Conservation (phyloP, 2,888 invertebrate genomes). For the Coelopa pilipes region DNA sequence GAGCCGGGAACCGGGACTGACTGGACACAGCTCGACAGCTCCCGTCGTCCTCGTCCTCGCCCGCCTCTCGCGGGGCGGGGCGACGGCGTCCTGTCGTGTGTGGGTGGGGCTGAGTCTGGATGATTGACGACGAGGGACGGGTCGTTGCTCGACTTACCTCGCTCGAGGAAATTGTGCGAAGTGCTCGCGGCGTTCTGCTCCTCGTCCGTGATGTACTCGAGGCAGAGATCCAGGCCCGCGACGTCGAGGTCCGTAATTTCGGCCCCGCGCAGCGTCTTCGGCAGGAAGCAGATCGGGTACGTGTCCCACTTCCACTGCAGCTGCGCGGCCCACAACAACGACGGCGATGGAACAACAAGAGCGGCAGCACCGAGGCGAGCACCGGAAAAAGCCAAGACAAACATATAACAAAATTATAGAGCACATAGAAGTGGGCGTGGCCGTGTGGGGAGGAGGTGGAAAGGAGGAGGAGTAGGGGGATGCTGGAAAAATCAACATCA, state of each 20-base stretch:
- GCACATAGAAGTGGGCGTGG: not conserved
- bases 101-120: too few species aligned
- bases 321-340: conserved; percentile 44
- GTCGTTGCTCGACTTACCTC: conserved; percentile 62
- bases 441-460: not conserved
- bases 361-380: not conserved
- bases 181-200: conserved; percentile 69
- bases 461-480: not conserved
- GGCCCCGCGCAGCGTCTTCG: conserved; percentile 65
- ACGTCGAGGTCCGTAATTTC: conserved; percentile 66
- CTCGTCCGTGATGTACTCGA: conserved; percentile 67
- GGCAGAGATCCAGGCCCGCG: conserved; percentile 63
- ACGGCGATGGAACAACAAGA: conserved; percentile 1
- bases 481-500: not conserved
- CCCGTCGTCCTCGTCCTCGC: too few species aligned
- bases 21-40: too few species aligned
- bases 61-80: too few species aligned
- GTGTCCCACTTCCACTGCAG: conserved; percentile 66
- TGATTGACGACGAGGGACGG: too few species aligned
- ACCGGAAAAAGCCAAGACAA: conserved; percentile 3
- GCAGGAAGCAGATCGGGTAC: conserved; percentile 66
- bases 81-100: too few species aligned
- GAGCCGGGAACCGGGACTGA: too few species aligned
- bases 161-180: conserved; percentile 69
- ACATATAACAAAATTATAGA: not conserved